These are phyloP conservation scores for Neoniphon sammara DNA, from an alignment of 2,797 vertebrate species.

Conservation along the genomic window DNA sequence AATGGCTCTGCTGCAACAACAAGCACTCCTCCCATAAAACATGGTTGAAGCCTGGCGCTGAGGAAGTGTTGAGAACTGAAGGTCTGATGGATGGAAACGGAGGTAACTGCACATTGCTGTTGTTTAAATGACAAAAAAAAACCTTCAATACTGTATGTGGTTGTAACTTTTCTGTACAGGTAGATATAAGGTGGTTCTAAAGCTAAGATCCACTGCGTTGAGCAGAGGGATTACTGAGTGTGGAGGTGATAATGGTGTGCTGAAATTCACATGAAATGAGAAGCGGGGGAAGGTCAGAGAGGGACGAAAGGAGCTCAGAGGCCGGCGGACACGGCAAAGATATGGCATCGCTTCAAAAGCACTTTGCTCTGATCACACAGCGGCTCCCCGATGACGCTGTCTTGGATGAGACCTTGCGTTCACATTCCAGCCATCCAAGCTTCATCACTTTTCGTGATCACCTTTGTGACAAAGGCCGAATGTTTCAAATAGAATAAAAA, in stretches of 20 bases:
- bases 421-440: conserved; percentile 14
- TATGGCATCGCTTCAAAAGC: conserved; percentile 3
- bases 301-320: conserved; percentile 31
- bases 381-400: not conserved
- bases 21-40: conserved; percentile 41
- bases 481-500: not conserved
- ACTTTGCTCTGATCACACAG: conserved; percentile 3
- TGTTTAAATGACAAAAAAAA: conserved; percentile 39
- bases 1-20: conserved; percentile 67
- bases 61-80: conserved; percentile 23
- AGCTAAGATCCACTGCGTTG: conserved; percentile 44
- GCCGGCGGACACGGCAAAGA: conserved; percentile 2
- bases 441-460: not conserved
- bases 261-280: conserved; percentile 59
- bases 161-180: conserved; percentile 72
- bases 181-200: conserved; percentile 72
- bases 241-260: conserved; percentile 72
- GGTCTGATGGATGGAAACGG: conserved; percentile 62
- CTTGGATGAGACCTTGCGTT: not conserved
- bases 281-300: conserved; percentile 25
- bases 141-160: conserved; percentile 79
- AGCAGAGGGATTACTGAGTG: conserved; percentile 50
- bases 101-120: conserved; percentile 76
- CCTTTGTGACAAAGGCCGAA: conserved; percentile 12
- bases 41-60: conserved; percentile 7